Conservation (phyloP, 2,888 invertebrate species). For the Rhaphigaster nebulosa region DNA sequence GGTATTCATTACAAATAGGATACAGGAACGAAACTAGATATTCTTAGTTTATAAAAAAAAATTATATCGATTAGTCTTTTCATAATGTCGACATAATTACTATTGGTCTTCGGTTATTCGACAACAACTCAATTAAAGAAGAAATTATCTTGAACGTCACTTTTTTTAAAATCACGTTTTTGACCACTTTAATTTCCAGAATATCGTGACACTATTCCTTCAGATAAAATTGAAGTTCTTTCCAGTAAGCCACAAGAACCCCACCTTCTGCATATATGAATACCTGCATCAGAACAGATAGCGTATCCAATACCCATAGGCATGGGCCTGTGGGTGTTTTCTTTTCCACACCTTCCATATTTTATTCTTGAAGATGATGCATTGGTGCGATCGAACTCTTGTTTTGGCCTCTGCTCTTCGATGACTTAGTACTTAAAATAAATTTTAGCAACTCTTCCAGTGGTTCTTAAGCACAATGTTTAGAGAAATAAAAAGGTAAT, state of each 20-base stretch:
- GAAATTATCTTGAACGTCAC: background rate
- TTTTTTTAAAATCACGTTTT: background rate
- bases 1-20: too few relatives aligned
- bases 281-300: constrained; percentile 1
- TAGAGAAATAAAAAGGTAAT: too few relatives aligned
- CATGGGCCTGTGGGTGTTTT: background rate
- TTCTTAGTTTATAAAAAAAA: too few relatives aligned
- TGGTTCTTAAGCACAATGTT: too few relatives aligned
- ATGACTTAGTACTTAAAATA: too few relatives aligned
- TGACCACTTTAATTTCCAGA: background rate
- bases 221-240: background rate
- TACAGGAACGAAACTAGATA: too few relatives aligned
- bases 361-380: background rate
- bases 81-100: too few relatives aligned
- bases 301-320: background rate
- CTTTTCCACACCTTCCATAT: background rate
- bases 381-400: background rate
- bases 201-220: background rate
- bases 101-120: too few relatives aligned
- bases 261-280: background rate
- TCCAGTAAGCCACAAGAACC: background rate
- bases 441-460: too few relatives aligned
- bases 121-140: too few relatives aligned
- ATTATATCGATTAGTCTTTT: too few relatives aligned
- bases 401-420: background rate